Evolutionary conservation across 2,888 invertebrate species (phyloP), one percentile per base, ranked within the genome.

Genomic region (Apantesis nais): DNA sequence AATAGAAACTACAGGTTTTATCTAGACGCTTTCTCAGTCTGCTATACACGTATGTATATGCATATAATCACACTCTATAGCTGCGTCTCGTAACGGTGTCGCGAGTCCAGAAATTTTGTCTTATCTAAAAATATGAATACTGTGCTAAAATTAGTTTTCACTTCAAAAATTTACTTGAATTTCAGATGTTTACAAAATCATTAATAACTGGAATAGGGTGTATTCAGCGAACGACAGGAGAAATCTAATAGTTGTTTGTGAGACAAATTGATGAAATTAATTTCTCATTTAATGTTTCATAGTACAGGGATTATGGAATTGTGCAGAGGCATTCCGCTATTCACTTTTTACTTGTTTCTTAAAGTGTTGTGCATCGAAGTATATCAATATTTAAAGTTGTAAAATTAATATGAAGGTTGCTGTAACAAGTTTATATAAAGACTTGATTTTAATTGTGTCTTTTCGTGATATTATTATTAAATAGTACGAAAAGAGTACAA

Each of bases 281-380:
- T 58, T 29, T 44, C 2, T 19, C 34, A 44, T 19, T 34, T 0
- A 19, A 34, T 0, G 31, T 66, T n/a, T 62, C 79, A 25, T 81
- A 73, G 80, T 80, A 80, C 75, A 11, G 72, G 81, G 79, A 67
- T 75, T 81, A 75, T 69, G 72, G 77, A 75, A 79, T 77, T 79
- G 73, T 80, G 73, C 67, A 37, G 73, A 77, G 81, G 75, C 75
- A 81, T 80, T 75, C 75, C 70, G 37, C 68, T 64, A 63, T 70
- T 29, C 14, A 12, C 37, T 73, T 74, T 78, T 74, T 72, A 67
- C 67, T 71, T 62, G 60, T 75, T 73, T 79, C n/a, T 29, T 74
- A 66, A 67, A 11, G 70, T 70, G 67, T 73, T 73, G 73, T 73
- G 72, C 70, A 71, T 78, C 60, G 74, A 69, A 34, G 58, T 67